phyloP scores from a whole-genome alignment of 2,797 vertebrate species.

The Vespertilio murinus region DNA sequence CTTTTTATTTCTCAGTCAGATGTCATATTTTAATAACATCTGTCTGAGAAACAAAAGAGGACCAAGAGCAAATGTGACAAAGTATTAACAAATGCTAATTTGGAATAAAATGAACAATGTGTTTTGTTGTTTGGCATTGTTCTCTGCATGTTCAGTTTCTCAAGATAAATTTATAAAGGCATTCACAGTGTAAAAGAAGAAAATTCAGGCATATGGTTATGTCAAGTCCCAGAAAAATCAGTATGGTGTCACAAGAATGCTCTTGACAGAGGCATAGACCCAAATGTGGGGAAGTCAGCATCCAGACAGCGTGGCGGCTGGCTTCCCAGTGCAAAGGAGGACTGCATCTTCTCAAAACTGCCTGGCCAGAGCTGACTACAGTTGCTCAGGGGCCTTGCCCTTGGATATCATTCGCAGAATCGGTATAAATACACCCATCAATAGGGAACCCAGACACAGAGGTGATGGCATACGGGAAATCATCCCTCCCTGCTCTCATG shows the following conservation, averaged over 20 bases:
- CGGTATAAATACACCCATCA: slow-evolving; percentile 37
- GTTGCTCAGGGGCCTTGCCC: background rate
- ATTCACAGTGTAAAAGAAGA: background rate
- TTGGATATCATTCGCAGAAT: slow-evolving; percentile 14
- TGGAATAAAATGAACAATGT: background rate
- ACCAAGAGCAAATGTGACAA: background rate
- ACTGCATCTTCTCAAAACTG: background rate
- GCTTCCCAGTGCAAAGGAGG: background rate
- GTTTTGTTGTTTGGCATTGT: background rate
- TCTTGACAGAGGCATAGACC: background rate
- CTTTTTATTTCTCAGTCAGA: no score
- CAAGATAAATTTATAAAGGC: background rate
- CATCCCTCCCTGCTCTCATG: slow-evolving; percentile 48
- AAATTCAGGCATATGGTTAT: background rate
- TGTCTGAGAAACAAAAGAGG: background rate
- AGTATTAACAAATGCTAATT: background rate
- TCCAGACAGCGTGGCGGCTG: background rate
- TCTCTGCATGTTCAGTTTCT: background rate
- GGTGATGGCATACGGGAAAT: slow-evolving; percentile 58
- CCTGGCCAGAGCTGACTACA: background rate
- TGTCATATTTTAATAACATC: background rate
- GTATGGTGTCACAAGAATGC: background rate
- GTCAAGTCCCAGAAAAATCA: background rate
- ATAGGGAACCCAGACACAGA: slow-evolving; percentile 60
- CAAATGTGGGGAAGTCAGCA: background rate